Base-by-base conservation (phyloP, 2,888 invertebrate species). In the Phytoseiulus persimilis region DNA sequence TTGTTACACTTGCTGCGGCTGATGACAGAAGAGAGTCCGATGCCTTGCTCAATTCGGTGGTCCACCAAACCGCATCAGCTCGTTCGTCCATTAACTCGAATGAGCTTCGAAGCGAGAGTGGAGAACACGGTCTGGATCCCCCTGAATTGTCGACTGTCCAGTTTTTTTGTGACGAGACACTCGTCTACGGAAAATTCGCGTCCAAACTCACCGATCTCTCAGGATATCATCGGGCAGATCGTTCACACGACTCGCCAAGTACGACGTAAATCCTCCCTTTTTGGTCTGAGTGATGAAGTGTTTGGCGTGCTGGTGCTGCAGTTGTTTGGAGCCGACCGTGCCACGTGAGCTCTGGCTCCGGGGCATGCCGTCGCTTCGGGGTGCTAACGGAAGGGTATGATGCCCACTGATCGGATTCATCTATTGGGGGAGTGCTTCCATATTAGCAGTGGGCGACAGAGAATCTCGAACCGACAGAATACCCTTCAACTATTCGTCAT, bases 241-340 rank as follows among this genome's bases (percentile, higher is more conserved):
- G 33, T 87, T 87, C 9, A 87, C 87, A 6, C 87, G 32, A 32
- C 87, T 87, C 31, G 87, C 87, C n/a, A 45, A 32, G 32, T 87
- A 87, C n/a, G 87, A 87, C 32, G 87, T 87, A 33, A 87, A 87
- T 28, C 87, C 33, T n/a, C 87, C 87, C 18, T 87, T 87, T 23
- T 33, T 87, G 39, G 87, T 87, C 33, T 87, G 87, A 33, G 87
- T 87, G 33, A 87, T 87, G 87, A 87, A 87, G 18, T 87, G 87
- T n/a, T 87, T 87, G n/a, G 87, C 87, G 32, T 87, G 87, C 23
- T 87, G 87, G 87, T 87, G 87, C 33, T 87, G 87, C 11, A 33
- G 18, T 31, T 33, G 28, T 31, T 87, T 87, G 0, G 32, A 45
- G 1, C 87, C 87, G 32, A 33, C 28, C 87, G 32, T 33, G 45